These are phyloP conservation scores for Aramus guarauna DNA, from an alignment of 2,113 vertebrate genomes.

Conservation along the genomic window DNA sequence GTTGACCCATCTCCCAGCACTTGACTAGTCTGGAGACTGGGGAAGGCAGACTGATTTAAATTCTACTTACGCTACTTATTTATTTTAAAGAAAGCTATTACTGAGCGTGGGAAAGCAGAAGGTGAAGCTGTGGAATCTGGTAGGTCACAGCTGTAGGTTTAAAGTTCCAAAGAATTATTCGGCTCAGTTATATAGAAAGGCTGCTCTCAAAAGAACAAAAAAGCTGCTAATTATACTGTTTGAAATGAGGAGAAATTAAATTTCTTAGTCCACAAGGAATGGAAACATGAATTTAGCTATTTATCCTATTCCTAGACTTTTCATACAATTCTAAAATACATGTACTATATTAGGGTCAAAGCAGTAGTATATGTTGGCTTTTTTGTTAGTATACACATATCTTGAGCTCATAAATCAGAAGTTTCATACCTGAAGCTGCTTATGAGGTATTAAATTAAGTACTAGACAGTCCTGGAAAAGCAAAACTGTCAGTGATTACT, in stretches of 20 bases:
- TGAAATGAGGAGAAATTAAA: not conserved
- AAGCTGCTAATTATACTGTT: not conserved
- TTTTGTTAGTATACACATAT: not conserved
- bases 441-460: not conserved
- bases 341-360: not conserved
- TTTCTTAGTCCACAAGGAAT: not conserved
- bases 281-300: not conserved
- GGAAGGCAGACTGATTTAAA: not conserved
- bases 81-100: not conserved
- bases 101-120: not conserved
- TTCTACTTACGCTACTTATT: not conserved
- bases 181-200: not conserved
- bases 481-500: not conserved
- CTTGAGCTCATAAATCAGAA: not conserved
- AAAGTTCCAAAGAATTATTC: not conserved
- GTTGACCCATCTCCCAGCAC: not conserved
- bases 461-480: not conserved
- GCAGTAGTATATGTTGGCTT: not conserved
- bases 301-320: not conserved
- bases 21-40: fast-evolving
- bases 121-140: not conserved
- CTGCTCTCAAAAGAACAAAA: not conserved
- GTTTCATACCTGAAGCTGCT: not conserved
- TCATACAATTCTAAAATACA: not conserved
- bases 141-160: not conserved